Conservation (phyloP, 2,888 invertebrate species). For the Hypercompe scribonia region DNA sequence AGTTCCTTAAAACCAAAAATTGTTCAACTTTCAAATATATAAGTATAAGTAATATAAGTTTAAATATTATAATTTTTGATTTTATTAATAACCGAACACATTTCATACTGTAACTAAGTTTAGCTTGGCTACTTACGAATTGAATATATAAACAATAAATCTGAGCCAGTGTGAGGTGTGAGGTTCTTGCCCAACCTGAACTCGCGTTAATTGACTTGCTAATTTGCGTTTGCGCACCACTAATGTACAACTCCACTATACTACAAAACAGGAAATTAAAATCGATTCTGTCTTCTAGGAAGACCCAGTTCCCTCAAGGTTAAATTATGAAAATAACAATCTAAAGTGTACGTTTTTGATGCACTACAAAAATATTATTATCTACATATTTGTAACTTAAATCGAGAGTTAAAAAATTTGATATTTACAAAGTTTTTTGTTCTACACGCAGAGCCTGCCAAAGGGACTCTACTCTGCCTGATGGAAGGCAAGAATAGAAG, state of each 20-base stretch:
- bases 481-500: too few species aligned
- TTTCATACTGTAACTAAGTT: not conserved
- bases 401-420: too few species aligned
- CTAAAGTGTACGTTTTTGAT: not conserved
- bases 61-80: not conserved
- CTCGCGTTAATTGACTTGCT: conserved; percentile 69
- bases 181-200: conserved; percentile 61
- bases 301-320: conserved; percentile 6
- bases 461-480: too few species aligned
- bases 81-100: not conserved
- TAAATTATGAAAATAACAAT: conserved; percentile 2
- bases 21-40: not conserved
- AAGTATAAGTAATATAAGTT: not conserved
- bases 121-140: conserved; percentile 39
- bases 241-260: conserved; percentile 47
- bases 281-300: conserved; percentile 23
- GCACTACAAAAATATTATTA: not conserved
- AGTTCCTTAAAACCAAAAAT: not conserved
- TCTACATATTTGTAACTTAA: not conserved
- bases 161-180: conserved; percentile 45
- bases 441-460: too few species aligned
- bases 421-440: too few species aligned
- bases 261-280: conserved; percentile 42
- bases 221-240: conserved; percentile 60
- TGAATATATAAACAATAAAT: conserved; percentile 52